Evolutionary conservation across 2,888 invertebrate genomes (phyloP), one percentile per base, ranked within the genome.

Genomic region (Dasysyrphus albostriatus): DNA sequence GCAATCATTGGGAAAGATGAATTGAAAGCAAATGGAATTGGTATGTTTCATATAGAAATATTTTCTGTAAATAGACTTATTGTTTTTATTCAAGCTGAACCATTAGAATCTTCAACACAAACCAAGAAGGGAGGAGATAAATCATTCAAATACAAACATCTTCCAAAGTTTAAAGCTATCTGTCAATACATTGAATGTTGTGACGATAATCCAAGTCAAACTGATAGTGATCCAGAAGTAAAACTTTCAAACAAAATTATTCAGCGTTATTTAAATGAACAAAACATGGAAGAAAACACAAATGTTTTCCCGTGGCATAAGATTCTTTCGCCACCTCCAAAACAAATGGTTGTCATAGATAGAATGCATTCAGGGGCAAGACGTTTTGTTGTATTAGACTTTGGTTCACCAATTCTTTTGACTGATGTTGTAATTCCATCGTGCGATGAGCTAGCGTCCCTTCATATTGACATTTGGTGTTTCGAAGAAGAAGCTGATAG

Each of bases 291-390:
- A 70, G 88, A 89, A 70, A 65, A 88, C 9, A 78, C 67, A 34
- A 78, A 76, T 70, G 89, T 92, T 83, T 94, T 95, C 74, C 95
- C 96, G 5, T 96, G 96, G 95, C 96, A 96, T 90, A 95, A 96
- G 90, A 93, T 97, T 70, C 93, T 98, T 88, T 94, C 96, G 82
- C 95, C 96, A 84, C 96, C 97, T 59, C 96, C 97, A 34, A 96
- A 97, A 88, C 97, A 97, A 90, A 95, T 96, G 89, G 94, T 98
- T 83, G 96, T 98, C 19, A 97, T 98, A 58, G 98, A 98, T 91
- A 94, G 98, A 79, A 98, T 98, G 97, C 97, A 98, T 93, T 97
- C 98, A 0, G 97, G 98, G 74, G 98, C 98, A 0, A 94, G 98
- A n/a, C 94, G 98, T 78, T 98, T 96, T 93, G 97, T 98, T 77